phyloP scores from a whole-genome alignment of 37 sponge, comb jelly and placozoan species.

The Halisarca cf. caerulea region DNA sequence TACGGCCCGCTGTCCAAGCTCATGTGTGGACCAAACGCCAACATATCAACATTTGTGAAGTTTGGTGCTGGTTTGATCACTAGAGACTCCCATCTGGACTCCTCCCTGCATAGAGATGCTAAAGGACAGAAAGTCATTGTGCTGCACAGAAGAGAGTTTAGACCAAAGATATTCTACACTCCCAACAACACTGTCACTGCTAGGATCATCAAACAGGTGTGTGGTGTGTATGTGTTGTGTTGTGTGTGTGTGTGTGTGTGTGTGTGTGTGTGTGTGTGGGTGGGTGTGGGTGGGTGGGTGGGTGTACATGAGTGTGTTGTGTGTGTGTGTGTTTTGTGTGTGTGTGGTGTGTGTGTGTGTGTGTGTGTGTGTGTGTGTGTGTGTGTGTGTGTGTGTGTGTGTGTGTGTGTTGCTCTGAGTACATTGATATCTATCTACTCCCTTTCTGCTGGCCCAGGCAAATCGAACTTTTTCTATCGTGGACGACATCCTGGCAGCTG shows the following conservation, averaged over 20 bases:
- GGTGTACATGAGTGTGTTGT: too few species aligned
- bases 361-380: too few species aligned
- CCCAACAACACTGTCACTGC: constrained; percentile 35
- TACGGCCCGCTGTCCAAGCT: neutral
- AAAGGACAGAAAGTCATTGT: neutral
- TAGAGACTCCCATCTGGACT: neutral
- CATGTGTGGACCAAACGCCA: neutral
- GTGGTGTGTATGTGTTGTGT: neutral
- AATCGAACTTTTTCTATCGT: constrained; percentile 58
- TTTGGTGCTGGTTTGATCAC: neutral
- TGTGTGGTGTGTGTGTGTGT: too few species aligned
- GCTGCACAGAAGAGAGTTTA: neutral
- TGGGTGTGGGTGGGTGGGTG: too few species aligned
- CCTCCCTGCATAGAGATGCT: neutral
- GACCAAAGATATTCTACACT: constrained; percentile 71
- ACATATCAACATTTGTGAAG: neutral
- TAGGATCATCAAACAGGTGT: constrained; percentile 50
- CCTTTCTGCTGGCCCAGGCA: neutral
- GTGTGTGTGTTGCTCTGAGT: too few species aligned
- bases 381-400: too few species aligned
- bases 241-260: too few species aligned
- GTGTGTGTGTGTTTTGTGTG: too few species aligned
- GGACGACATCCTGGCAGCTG: neutral
- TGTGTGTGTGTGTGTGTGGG: too few species aligned
- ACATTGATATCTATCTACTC: too few species aligned